These are phyloP conservation scores for Rhinopomastus cyanomelas DNA, from an alignment of 2,113 vertebrate species.

Conservation along the genomic window DNA sequence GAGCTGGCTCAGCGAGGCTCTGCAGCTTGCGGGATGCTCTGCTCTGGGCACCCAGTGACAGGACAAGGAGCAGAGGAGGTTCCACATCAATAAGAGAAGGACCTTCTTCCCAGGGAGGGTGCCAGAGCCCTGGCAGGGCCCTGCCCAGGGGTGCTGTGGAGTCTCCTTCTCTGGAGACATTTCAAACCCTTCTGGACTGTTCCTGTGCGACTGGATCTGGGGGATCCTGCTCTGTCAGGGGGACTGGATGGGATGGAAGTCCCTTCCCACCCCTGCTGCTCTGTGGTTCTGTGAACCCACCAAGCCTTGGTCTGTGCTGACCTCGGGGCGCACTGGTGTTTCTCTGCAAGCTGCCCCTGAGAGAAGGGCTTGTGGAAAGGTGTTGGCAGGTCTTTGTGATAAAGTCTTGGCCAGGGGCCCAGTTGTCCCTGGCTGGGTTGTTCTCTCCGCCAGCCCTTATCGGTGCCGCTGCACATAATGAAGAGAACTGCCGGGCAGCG, in stretches of 20 bases:
- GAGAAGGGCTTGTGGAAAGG: neutral
- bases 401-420: neutral
- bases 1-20: rapidly evolving
- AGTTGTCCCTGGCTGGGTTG: neutral
- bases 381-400: neutral
- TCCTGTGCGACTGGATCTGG: no score
- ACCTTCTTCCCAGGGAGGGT: no score
- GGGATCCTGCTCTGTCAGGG: no score
- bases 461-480: neutral
- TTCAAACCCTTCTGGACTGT: no score
- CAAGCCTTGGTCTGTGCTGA: rapidly evolving
- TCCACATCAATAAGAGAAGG: no score
- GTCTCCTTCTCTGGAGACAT: no score
- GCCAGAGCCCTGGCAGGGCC: no score
- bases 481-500: neutral
- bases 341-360: neutral
- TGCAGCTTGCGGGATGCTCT: neutral
- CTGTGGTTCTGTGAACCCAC: rapidly evolving
- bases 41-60: no score
- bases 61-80: no score
- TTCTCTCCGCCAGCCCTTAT: neutral
- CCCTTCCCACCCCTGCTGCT: no score
- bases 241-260: no score
- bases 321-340: neutral
- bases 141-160: no score